phyloP scores from a whole-genome alignment of 2,797 vertebrate genomes.

The Diceros bicornis region DNA sequence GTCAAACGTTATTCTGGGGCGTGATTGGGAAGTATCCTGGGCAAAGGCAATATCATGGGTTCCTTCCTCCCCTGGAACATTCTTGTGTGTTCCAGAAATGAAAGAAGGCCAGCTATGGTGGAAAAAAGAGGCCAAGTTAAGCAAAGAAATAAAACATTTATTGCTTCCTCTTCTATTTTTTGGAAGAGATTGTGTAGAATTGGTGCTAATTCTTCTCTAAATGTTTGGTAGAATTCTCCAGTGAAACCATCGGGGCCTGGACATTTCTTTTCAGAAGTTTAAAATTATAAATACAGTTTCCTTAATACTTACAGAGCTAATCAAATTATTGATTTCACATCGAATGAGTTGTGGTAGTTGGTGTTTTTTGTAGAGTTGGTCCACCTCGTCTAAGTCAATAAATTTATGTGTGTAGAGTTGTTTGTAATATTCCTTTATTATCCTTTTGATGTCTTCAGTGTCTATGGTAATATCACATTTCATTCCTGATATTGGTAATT shows the following conservation, averaged over 20 bases:
- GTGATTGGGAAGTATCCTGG: neutral
- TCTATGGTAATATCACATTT: neutral
- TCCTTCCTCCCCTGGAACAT: neutral
- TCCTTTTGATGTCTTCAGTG: neutral
- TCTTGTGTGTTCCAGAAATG: neutral
- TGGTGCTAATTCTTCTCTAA: conserved; percentile 11
- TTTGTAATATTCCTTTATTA: neutral
- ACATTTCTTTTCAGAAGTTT: conserved; percentile 27
- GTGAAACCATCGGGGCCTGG: neutral
- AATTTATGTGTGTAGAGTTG: neutral
- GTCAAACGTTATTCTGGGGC: neutral
- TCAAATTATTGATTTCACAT: neutral
- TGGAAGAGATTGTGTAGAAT: neutral
- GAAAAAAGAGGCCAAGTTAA: neutral
- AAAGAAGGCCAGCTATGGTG: neutral
- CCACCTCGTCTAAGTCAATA: neutral
- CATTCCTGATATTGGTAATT: neutral
- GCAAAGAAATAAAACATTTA: neutral
- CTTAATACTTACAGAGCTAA: neutral
- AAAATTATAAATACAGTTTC: conserved; percentile 2
- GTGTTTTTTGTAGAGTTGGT: neutral
- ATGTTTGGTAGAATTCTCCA: neutral
- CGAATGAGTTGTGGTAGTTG: neutral
- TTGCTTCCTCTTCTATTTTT: neutral
- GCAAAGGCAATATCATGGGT: neutral